These are phyloP conservation scores for Paragorgia papillata DNA, from an alignment of 92 coral and sea anemone species.

Conservation along the genomic window DNA sequence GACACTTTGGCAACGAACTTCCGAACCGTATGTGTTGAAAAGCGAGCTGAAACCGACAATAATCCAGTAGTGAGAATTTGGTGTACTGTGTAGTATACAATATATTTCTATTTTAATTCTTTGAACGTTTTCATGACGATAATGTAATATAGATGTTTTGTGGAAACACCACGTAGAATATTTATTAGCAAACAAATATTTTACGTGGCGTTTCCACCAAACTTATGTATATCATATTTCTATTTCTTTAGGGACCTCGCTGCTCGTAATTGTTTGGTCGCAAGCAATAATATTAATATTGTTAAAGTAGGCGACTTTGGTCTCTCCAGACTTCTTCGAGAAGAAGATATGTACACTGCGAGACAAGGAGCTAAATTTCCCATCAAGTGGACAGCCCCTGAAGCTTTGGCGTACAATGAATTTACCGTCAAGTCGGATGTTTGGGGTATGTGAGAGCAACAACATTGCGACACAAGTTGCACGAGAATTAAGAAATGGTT, in stretches of 20 bases:
- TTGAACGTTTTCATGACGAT: no score
- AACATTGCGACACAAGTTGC: background rate
- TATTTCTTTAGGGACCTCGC: conserved; percentile 83
- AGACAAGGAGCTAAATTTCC: conserved; percentile 99
- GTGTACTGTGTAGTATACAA: no score
- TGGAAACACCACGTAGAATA: no score
- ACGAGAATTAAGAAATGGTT: no score
- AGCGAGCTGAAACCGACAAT: no score
- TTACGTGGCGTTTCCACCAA: no score
- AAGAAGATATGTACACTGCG: conserved; percentile 87
- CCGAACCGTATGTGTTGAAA: no score
- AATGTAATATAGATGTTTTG: no score
- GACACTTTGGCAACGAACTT: no score
- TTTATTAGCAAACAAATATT: no score
- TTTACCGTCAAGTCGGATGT: conserved; percentile 96
- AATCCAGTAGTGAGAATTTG: no score
- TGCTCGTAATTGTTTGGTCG: conserved; percentile 94
- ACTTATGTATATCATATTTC: background rate
- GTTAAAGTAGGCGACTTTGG: conserved; percentile 99
- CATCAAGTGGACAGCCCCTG: conserved; percentile 99
- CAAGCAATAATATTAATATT: conserved; percentile 81
- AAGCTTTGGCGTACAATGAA: conserved; percentile 92
- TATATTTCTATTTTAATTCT: no score
- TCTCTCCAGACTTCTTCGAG: conserved; percentile 83
- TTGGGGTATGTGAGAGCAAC: conserved; percentile 75